Conservation (phyloP, 2,113 vertebrate species). For the Suncus etruscus region DNA sequence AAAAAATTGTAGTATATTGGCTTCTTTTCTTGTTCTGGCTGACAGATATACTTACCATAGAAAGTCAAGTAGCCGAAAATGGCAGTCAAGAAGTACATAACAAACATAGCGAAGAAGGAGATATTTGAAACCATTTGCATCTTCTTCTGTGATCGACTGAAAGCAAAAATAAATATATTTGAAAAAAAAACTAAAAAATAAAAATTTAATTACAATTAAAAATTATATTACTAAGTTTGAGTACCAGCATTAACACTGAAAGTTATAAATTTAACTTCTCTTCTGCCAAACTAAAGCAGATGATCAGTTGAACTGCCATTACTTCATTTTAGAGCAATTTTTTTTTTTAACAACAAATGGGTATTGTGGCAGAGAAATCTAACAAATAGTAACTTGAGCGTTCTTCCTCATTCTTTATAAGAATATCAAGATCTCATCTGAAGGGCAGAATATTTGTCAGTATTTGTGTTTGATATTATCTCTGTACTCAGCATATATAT, state of each 20-base stretch:
- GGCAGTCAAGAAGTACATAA: conserved; percentile 92
- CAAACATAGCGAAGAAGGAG: conserved; percentile 91
- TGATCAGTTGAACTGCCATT: not conserved
- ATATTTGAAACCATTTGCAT: conserved; percentile 91
- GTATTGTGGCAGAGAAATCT: not conserved
- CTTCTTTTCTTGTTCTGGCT: not conserved
- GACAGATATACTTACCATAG: conserved; percentile 86
- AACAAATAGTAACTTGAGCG: not conserved
- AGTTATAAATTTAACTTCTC: not conserved
- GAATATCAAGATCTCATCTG: conserved; percentile 26
- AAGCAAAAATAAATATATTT: conserved; percentile 76
- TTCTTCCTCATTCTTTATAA: conserved; percentile 44
- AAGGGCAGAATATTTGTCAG: conserved; percentile 2
- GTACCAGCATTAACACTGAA: not conserved
- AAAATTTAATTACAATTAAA: too few species aligned
- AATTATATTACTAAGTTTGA: not conserved
- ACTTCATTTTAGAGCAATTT: not conserved
- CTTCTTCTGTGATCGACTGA: conserved; percentile 89
- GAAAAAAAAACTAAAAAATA: too few species aligned
- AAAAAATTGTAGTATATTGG: not conserved
- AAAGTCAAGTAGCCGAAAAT: conserved; percentile 92
- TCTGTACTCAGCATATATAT: not conserved
- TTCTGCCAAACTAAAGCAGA: not conserved
- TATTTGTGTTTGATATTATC: conserved; percentile 36
- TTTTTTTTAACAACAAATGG: not conserved